These are phyloP conservation scores for Rhogogaster chlorosoma DNA, from an alignment of 2,888 invertebrate species.

Conservation along the genomic window DNA sequence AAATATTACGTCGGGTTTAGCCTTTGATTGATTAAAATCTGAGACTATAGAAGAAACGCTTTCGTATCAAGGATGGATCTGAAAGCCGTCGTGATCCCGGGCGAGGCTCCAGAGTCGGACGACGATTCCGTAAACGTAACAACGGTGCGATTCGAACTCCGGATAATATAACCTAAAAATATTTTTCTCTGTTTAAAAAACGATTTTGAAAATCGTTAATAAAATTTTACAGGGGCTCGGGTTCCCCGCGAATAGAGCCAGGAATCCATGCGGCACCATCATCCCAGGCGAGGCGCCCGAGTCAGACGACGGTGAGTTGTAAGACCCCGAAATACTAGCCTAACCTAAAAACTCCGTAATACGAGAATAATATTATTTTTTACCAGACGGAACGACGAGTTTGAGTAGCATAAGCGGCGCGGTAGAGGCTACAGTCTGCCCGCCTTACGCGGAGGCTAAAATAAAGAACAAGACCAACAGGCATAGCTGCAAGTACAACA, in stretches of 20 bases:
- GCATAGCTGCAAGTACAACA: constrained; percentile 73
- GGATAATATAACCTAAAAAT: not conserved
- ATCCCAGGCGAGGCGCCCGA: constrained; percentile 75
- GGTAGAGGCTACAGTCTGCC: constrained; percentile 70
- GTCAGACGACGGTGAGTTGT: constrained; percentile 73
- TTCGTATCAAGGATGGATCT: constrained; percentile 67
- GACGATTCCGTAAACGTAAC: constrained; percentile 69
- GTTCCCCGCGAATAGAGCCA: constrained; percentile 64
- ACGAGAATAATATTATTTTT: not conserved
- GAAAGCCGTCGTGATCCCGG: constrained; percentile 73
- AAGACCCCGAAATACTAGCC: not conserved
- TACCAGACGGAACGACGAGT: constrained; percentile 70
- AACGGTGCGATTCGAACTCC: constrained; percentile 60
- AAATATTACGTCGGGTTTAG: too few relatives aligned
- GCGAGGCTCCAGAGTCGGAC: constrained; percentile 76
- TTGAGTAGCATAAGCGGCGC: constrained; percentile 72
- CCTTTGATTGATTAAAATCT: too few relatives aligned
- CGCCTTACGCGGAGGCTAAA: constrained; percentile 68
- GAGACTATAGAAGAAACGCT: not conserved
- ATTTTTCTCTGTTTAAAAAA: constrained; percentile 2
- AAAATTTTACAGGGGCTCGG: constrained; percentile 66
- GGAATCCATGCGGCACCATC: constrained; percentile 72
- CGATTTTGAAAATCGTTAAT: not conserved
- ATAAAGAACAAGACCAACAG: constrained; percentile 66
- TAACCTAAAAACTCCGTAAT: not conserved